Percentiles rank a stretch among this genome's conserved stretches.
Conservation (phyloP, 1,140 invertebrate species). For the Brevipalpus yothersi region DNA sequence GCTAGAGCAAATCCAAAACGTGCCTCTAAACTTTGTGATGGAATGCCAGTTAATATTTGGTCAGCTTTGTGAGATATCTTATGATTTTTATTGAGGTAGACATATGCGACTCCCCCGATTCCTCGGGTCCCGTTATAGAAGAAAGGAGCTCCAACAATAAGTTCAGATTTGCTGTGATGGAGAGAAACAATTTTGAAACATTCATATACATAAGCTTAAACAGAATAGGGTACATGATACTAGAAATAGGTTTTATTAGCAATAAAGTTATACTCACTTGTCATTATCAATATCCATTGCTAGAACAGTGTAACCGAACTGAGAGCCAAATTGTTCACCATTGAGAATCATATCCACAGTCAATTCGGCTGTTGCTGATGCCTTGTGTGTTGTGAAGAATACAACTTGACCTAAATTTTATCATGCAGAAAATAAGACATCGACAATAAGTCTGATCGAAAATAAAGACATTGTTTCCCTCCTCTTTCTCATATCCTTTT, state of each 20-base stretch:
- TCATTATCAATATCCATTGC: conserved; percentile 65
- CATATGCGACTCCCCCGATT: conserved; percentile 62
- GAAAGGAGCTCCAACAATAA: conserved; percentile 72
- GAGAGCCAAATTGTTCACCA: conserved; percentile 17
- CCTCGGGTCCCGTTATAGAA: conserved; percentile 41
- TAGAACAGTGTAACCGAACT: conserved; percentile 63
- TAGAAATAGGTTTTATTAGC: background rate
- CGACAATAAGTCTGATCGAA: background rate
- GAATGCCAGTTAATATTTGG: conserved; percentile 30
- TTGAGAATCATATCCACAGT: conserved; percentile 9
- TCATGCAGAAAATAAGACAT: background rate
- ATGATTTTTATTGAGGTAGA: conserved; percentile 38
- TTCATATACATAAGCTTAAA: conserved; percentile 12
- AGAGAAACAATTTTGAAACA: background rate
- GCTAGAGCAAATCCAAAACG: conserved; percentile 63
- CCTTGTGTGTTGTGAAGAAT: conserved; percentile 34
- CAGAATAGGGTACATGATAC: background rate
- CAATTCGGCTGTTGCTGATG: conserved; percentile 13
- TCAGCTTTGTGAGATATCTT: conserved; percentile 11
- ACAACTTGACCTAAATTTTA: conserved; percentile 36
- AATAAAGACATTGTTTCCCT: background rate
- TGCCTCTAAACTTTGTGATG: conserved; percentile 31
- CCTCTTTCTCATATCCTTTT: background rate
- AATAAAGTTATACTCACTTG: conserved; percentile 27
- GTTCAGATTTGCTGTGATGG: conserved; percentile 38